Evolutionary conservation across 2,888 invertebrate species (phyloP).

Genomic region (Melanostoma mellinum): DNA sequence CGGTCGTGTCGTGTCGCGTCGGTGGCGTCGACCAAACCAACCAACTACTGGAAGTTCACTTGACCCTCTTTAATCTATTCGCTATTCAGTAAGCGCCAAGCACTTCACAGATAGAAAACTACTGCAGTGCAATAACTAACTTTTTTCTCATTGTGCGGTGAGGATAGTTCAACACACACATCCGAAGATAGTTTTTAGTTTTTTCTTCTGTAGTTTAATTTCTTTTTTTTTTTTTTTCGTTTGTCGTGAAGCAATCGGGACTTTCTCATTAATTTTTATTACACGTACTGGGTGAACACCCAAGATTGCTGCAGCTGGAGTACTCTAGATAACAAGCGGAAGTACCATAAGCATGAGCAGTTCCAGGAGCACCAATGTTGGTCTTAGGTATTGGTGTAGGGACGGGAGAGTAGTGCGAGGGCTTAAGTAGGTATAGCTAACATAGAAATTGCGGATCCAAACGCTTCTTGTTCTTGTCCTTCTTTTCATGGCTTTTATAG

Average conservation of each 20-base stretch:
- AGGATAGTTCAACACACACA: conserved; percentile 6
- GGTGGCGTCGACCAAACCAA: not conserved
- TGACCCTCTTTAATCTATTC: conserved; percentile 61
- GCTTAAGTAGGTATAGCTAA: conserved; percentile 38
- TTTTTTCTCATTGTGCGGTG: conserved; percentile 41
- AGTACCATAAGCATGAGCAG: conserved; percentile 36
- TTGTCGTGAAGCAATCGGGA: conserved; percentile 44
- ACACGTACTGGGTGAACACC: conserved; percentile 49
- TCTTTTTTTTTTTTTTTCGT: conserved; percentile 1
- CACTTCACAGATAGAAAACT: conserved; percentile 26
- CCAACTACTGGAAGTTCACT: conserved; percentile 38
- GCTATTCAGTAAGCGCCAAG: conserved; percentile 21
- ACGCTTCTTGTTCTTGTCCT: conserved; percentile 19
- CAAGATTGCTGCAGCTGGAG: conserved; percentile 55
- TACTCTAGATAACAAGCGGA: conserved; percentile 53
- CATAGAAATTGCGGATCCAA: conserved; percentile 44
- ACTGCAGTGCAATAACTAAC: conserved; percentile 50
- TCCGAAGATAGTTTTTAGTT: not conserved
- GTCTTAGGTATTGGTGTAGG: not conserved
- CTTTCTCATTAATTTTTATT: conserved; percentile 68
- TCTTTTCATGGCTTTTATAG: conserved; percentile 22
- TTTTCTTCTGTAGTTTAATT: not conserved
- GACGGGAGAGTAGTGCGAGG: not conserved
- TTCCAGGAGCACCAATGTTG: conserved; percentile 3
- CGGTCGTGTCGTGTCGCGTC: not conserved